Conservation (phyloP, 2,797 vertebrate genomes). For the Macrochelys suwanniensis region DNA sequence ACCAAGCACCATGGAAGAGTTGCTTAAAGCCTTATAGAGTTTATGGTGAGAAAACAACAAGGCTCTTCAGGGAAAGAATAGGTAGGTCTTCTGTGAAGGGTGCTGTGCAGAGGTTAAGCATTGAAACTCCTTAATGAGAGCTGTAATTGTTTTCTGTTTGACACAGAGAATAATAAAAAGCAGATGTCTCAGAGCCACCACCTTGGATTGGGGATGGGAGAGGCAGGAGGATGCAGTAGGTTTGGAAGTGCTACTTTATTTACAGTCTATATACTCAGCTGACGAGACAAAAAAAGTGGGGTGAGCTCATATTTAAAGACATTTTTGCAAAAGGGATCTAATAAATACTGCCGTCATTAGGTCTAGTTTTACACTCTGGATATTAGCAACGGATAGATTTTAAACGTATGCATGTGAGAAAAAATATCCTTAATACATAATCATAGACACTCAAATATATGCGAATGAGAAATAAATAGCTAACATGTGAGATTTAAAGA, state of each 20-base stretch:
- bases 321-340: slow-evolving; percentile 20
- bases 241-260: slow-evolving; percentile 33
- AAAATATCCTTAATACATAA: background rate
- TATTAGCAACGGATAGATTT: slow-evolving; percentile 35
- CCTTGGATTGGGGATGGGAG: background rate
- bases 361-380: background rate
- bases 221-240: background rate
- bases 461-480: background rate
- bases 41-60: slow-evolving; percentile 46
- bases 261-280: background rate
- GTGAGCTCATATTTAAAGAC: background rate
- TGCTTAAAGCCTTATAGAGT: slow-evolving; percentile 15
- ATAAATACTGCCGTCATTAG: background rate
- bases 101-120: slow-evolving; percentile 27
- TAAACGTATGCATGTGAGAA: slow-evolving; percentile 49
- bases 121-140: slow-evolving; percentile 46
- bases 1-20: background rate
- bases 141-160: slow-evolving; percentile 36
- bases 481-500: background rate
- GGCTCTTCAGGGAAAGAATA: slow-evolving; percentile 17
- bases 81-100: slow-evolving; percentile 32
- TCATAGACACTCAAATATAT: background rate
- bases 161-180: slow-evolving; percentile 31
- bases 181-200: slow-evolving; percentile 38
- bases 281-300: background rate